phyloP scores from a whole-genome alignment of 2,888 invertebrate genomes.

The Xestoiulus laeticollis region DNA sequence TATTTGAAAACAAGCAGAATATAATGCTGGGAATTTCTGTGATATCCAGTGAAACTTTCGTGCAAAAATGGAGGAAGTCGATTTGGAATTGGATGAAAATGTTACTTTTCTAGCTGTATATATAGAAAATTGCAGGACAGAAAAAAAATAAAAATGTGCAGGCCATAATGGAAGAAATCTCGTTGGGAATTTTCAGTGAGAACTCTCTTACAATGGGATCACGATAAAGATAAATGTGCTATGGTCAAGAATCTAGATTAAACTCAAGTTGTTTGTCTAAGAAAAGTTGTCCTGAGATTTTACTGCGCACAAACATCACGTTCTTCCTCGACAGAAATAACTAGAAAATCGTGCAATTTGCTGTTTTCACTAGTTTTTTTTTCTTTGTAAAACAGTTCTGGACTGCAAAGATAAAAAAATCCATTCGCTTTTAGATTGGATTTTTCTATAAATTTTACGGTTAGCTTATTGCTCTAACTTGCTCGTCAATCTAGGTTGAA shows the following conservation, averaged over 20 bases:
- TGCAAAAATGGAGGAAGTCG: not conserved
- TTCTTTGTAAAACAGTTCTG: not conserved
- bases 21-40: not conserved
- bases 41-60: not conserved
- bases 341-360: conserved; percentile 9
- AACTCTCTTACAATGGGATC: not conserved
- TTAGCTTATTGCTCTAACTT: not conserved
- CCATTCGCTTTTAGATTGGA: not conserved
- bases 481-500: not conserved
- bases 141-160: not conserved
- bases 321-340: not conserved
- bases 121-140: not conserved
- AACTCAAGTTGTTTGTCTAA: conserved; percentile 17
- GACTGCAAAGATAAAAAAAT: not conserved
- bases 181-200: not conserved
- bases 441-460: not conserved
- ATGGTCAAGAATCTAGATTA: conserved; percentile 26
- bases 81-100: not conserved
- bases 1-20: not conserved
- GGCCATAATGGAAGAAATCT: not conserved
- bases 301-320: conserved; percentile 11
- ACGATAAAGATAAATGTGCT: not conserved
- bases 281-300: not conserved
- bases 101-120: not conserved
- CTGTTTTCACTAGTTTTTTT: not conserved